Evolutionary conservation across 1,140 invertebrate species (phyloP).

Genomic region (Stegodyphus mimosarum): DNA sequence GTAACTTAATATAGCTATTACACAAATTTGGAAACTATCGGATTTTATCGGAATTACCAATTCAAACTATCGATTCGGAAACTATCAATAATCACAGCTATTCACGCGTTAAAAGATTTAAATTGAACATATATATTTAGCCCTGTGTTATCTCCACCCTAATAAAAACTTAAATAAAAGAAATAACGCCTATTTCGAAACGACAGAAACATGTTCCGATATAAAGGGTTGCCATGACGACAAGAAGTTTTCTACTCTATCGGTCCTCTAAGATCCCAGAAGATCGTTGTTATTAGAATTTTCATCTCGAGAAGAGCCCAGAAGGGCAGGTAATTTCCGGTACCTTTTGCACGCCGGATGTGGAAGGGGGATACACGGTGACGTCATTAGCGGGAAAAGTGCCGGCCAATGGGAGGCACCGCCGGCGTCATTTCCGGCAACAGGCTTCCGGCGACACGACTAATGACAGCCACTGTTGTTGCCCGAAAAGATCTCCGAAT

Average conservation of each 20-base stretch:
- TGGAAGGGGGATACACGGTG: constrained; percentile 15
- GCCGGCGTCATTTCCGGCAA: constrained; percentile 46
- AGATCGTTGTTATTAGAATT: constrained; percentile 17
- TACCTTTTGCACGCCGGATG: constrained; percentile 26
- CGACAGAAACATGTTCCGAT: too few species aligned
- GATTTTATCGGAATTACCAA: too few species aligned
- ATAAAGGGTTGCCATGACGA: background rate
- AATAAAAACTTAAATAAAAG: too few species aligned
- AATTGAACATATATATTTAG: too few species aligned
- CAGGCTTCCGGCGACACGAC: constrained; percentile 13
- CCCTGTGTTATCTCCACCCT: too few species aligned
- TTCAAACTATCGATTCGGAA: too few species aligned
- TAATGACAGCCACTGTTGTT: constrained; percentile 23
- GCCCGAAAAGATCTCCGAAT: background rate
- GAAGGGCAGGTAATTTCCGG: constrained; percentile 52
- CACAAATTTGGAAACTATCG: too few species aligned
- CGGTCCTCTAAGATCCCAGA: background rate
- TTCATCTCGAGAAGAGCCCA: constrained; percentile 12
- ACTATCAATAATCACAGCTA: too few species aligned
- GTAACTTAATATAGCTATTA: too few species aligned
- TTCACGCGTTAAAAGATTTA: too few species aligned
- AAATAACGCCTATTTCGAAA: too few species aligned
- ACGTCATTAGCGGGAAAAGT: constrained; percentile 36
- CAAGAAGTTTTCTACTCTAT: too few species aligned
- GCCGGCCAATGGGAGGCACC: constrained; percentile 12